phyloP scores from a whole-genome alignment of 1,140 invertebrate genomes.

The Ceratina japonica region DNA sequence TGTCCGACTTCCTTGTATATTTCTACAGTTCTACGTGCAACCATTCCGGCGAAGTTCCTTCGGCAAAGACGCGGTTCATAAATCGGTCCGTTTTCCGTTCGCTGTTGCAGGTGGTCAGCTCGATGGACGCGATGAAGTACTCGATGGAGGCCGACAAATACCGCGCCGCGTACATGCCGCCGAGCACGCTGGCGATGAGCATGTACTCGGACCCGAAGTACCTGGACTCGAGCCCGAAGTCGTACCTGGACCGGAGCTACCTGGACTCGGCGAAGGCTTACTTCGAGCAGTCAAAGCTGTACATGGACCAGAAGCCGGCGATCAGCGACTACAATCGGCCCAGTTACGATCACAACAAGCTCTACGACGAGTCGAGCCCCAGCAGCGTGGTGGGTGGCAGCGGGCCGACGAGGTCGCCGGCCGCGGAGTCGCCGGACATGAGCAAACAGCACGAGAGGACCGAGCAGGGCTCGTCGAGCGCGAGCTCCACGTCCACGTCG shows the following conservation, averaged over 20 bases:
- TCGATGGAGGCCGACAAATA: conserved; percentile 88
- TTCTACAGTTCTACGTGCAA: too few species aligned
- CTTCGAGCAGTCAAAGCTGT: conserved; percentile 87
- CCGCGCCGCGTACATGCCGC: conserved; percentile 84
- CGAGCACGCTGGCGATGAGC: conserved; percentile 82
- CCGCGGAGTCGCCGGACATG: conserved; percentile 83
- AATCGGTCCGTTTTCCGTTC: not conserved
- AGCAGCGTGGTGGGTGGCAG: conserved; percentile 67
- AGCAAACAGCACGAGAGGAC: conserved; percentile 78
- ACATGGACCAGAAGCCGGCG: conserved; percentile 85
- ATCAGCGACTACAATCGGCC: conserved; percentile 79
- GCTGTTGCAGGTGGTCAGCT: conserved; percentile 82
- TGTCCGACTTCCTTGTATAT: too few species aligned
- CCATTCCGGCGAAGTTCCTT: not conserved
- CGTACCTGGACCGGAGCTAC: conserved; percentile 85
- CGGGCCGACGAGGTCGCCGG: conserved; percentile 79
- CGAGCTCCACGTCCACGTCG: conserved; percentile 80
- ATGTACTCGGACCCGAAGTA: conserved; percentile 86
- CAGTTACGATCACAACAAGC: conserved; percentile 75
- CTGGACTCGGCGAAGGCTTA: conserved; percentile 88
- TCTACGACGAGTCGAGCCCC: conserved; percentile 87
- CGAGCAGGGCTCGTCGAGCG: conserved; percentile 79
- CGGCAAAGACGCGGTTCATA: not conserved
- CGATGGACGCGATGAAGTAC: conserved; percentile 89
- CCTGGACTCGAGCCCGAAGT: conserved; percentile 82